Base-by-base conservation (phyloP, 2,113 vertebrate species). In the Camelus bactrianus region DNA sequence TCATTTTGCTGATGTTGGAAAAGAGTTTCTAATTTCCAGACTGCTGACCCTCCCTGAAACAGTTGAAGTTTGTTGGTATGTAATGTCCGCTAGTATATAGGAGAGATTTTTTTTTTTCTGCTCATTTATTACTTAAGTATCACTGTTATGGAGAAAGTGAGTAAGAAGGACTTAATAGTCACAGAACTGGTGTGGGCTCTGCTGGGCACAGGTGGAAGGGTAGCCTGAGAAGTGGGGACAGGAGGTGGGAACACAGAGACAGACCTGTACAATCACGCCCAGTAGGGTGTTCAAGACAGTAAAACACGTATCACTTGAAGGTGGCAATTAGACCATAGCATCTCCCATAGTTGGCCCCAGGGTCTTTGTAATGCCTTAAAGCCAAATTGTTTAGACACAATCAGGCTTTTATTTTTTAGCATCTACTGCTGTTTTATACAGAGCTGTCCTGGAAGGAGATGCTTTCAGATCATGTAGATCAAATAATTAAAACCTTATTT, bases 401-500 rank as follows among this genome's bases (percentile, higher is more conserved):
- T 38, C 32, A 38, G 30, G 42, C 70, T 42, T 48, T 38, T 54
- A 46, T 89, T 89, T 48, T 5, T 83, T 84, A 86, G 38, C 16
- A 91, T 8, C 38, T 70, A 46, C 11, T 54, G 19, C 30, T 19
- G 32, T 19, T 89, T 94, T 91, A 35, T 24, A 62, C 30, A 84
- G 19, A 83, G 15, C 6, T 88, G 13, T 50, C 52, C 35, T 79
- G 8, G 19, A 83, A 79, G 32, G 52, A 73, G 30, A 58, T 50
- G 42, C 1, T 92, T 92, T 82, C 24, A 84, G 50, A 79, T 86
- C 30, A 80, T 80, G 84, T 38, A 48, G 22, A 22, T 38, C 20
- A 87, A 93, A 69, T 87, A 87, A 91, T 54, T 26, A 62, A 91
- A 94, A 52, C 2, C n/a, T 58, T 79, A 69, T 28, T 32, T 93